These are phyloP conservation scores for Muscicapa striata DNA, from an alignment of 2,797 vertebrate species.

Conservation along the genomic window DNA sequence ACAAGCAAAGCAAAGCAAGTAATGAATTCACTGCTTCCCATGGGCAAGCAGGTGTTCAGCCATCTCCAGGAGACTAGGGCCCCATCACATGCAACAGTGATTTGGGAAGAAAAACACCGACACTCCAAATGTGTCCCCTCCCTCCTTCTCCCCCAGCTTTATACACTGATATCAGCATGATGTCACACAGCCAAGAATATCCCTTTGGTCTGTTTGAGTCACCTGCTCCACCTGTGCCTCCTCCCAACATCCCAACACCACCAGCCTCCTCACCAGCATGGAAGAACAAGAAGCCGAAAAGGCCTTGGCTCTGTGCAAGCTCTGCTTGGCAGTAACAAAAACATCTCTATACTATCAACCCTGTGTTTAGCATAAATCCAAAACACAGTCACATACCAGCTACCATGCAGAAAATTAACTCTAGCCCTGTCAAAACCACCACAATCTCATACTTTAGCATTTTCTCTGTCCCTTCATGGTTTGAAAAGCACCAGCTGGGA, in stretches of 20 bases:
- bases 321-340: not conserved
- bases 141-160: not conserved
- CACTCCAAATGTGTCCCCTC: not conserved
- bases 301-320: not conserved
- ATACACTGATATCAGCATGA: too few species aligned
- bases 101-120: not conserved
- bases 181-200: not conserved
- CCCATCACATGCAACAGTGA: fast-evolving
- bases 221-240: not conserved
- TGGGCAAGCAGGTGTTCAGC: not conserved
- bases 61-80: not conserved
- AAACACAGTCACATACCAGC: not conserved
- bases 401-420: not conserved
- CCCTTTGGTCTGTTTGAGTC: not conserved
- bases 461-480: not conserved
- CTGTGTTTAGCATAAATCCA: not conserved
- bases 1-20: not conserved
- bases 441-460: not conserved
- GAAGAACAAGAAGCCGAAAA: fast-evolving
- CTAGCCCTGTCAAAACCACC: not conserved
- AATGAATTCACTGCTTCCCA: not conserved
- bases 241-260: not conserved
- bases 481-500: not conserved
- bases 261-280: fast-evolving
- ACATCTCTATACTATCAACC: not conserved